phyloP scores from a whole-genome alignment of 2,888 invertebrate genomes.

The Andrena camellia region DNA sequence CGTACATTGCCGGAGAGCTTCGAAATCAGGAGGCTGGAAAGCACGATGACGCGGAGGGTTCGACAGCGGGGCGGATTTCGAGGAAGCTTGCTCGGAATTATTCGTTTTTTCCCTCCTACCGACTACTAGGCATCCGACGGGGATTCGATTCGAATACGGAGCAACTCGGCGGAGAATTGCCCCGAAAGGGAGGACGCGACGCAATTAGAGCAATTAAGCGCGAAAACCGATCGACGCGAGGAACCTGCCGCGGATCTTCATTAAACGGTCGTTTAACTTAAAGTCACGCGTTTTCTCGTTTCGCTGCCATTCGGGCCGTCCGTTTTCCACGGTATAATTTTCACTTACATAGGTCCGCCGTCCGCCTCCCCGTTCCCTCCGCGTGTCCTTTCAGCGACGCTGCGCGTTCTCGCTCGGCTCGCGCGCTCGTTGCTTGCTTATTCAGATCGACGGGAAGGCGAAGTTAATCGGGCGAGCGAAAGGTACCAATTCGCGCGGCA shows the following conservation, averaged over 20 bases:
- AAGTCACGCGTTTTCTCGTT: constrained; percentile 40
- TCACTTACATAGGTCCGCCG: background rate
- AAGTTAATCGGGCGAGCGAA: constrained; percentile 53
- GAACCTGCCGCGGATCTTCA: constrained; percentile 53
- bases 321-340: constrained; percentile 37
- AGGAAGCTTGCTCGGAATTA: background rate
- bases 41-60: constrained; percentile 13
- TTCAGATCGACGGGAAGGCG: constrained; percentile 32
- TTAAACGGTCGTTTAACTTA: constrained; percentile 59
- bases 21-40: constrained; percentile 25
- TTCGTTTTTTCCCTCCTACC: background rate
- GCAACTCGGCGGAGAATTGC: constrained; percentile 5
- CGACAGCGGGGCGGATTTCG: background rate
- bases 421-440: constrained; percentile 35
- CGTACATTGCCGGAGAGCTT: constrained; percentile 26
- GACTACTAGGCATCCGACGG: background rate
- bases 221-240: constrained; percentile 50
- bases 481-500: constrained; percentile 63
- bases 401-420: constrained; percentile 10
- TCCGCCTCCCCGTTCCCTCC: background rate
- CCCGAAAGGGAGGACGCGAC: constrained; percentile 14
- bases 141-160: constrained; percentile 6
- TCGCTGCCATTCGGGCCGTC: background rate
- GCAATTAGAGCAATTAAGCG: constrained; percentile 62
- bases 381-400: constrained; percentile 9